A percentile compares a stretch with the other conserved stretches of the same genome.
Conservation (phyloP, 2,797 vertebrate genomes). For the Peromyscus attwateri region DNA sequence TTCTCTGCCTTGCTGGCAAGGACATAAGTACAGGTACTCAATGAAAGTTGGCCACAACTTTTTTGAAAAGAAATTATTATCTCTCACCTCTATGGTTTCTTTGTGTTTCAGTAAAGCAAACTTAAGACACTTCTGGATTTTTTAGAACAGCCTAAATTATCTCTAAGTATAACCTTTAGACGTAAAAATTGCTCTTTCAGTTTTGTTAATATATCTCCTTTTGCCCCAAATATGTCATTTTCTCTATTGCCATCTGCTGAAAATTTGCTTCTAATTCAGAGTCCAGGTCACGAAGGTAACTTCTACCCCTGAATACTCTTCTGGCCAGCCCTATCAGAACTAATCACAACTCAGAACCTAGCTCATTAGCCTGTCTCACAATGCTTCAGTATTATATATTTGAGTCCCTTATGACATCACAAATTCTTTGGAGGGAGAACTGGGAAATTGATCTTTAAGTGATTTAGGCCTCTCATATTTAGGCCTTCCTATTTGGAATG, state of each 20-base stretch:
- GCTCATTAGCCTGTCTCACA: not conserved
- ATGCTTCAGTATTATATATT: not conserved
- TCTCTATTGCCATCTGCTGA: not conserved
- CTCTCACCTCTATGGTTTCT: not conserved
- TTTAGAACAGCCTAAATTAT: constrained; percentile 47
- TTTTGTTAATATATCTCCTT: not conserved
- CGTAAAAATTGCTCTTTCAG: not conserved
- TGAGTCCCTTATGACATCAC: not conserved
- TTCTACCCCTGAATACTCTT: not conserved
- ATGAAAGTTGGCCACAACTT: not conserved
- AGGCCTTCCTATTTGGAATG: not conserved
- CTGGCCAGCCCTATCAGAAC: not conserved
- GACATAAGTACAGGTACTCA: constrained; percentile 17
- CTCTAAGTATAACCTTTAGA: not conserved
- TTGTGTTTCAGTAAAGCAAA: constrained; percentile 43
- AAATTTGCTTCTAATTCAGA: constrained; percentile 45
- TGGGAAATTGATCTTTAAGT: not conserved
- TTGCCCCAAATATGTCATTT: not conserved
- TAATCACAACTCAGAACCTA: not conserved
- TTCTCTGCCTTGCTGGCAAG: not conserved
- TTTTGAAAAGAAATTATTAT: constrained; percentile 30
- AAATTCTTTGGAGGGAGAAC: not conserved
- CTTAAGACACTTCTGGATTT: constrained; percentile 4
- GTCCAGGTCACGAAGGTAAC: not conserved
- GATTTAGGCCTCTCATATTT: not conserved